Percentiles rank a stretch among this genome's conserved stretches.
phyloP scores from a whole-genome alignment of 2,888 invertebrate species.

The Dasypolia templi region DNA sequence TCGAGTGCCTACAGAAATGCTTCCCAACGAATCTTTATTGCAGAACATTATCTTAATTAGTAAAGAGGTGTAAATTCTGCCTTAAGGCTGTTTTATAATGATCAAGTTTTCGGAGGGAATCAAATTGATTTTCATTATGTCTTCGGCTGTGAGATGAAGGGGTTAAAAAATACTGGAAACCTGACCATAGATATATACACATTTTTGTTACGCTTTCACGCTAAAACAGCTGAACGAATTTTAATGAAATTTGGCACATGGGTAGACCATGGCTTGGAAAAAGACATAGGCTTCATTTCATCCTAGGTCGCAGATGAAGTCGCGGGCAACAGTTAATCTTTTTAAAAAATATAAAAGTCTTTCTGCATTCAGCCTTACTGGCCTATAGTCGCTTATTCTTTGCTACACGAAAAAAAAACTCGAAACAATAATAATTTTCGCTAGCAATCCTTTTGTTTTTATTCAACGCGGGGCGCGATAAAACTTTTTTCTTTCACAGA shows the following conservation, averaged over 20 bases:
- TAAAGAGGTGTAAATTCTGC: slow-evolving; percentile 75
- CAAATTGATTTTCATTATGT: slow-evolving; percentile 40
- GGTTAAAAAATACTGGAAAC: background rate
- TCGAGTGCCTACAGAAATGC: slow-evolving; percentile 65
- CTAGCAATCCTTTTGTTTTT: slow-evolving; percentile 64
- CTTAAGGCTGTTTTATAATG: slow-evolving; percentile 54
- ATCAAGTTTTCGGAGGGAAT: slow-evolving; percentile 22
- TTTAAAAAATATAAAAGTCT: background rate
- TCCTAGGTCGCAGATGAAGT: no score
- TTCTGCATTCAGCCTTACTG: slow-evolving; percentile 46
- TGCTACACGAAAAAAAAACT: slow-evolving; percentile 50
- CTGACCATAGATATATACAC: no score
- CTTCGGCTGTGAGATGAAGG: background rate
- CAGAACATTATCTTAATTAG: slow-evolving; percentile 79
- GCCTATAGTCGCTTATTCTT: slow-evolving; percentile 52
- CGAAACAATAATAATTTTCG: slow-evolving; percentile 66
- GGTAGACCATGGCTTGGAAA: no score
- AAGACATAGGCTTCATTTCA: no score
- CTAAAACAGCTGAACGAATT: no score
- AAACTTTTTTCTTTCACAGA: slow-evolving; percentile 57
- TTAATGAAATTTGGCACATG: no score
- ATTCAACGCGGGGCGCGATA: slow-evolving; percentile 46
- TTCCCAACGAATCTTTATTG: slow-evolving; percentile 72
- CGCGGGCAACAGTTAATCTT: no score
- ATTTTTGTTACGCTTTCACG: no score